Evolutionary conservation across 2,113 vertebrate genomes (phyloP).

Genomic region (Thunnus maccoyii): DNA sequence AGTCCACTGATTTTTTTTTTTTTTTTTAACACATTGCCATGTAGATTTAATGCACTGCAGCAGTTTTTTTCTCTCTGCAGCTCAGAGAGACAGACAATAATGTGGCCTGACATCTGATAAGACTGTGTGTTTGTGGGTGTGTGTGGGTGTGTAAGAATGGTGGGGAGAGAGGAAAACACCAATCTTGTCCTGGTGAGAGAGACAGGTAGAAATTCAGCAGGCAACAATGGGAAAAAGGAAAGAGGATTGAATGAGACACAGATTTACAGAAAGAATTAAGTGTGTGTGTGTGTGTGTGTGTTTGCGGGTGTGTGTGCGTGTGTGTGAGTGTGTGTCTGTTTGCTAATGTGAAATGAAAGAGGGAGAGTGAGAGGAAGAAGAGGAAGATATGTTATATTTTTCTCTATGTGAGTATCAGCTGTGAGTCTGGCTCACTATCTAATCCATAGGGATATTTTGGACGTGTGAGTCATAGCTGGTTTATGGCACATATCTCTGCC

Average conservation of each 20-base stretch:
- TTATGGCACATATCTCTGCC: conserved; percentile 40
- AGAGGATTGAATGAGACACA: background rate
- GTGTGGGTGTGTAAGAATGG: background rate
- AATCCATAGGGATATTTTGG: conserved; percentile 55
- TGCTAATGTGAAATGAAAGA: background rate
- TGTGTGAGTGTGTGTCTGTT: background rate
- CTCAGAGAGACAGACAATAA: conserved; percentile 28
- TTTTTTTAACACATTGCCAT: background rate
- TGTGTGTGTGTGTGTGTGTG: too few species aligned
- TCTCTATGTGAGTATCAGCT: conserved; percentile 41
- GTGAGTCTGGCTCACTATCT: conserved; percentile 27
- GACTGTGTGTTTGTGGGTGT: background rate
- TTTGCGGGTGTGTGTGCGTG: too few species aligned
- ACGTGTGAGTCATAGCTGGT: conserved; percentile 57
- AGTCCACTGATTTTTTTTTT: background rate
- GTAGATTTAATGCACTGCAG: background rate
- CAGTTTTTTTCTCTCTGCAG: background rate
- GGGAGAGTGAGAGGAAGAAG: background rate
- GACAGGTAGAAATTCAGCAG: conserved; percentile 7
- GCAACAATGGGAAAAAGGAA: background rate
- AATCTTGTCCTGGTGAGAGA: conserved; percentile 22
- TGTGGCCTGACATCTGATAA: conserved; percentile 11
- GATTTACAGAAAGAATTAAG: background rate
- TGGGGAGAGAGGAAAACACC: background rate
- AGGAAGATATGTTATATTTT: conserved; percentile 4